Percentiles rank a stretch among this genome's conserved stretches.
Evolutionary conservation across 2,113 vertebrate genomes (phyloP).

Genomic region (Perognathus longimembris): DNA sequence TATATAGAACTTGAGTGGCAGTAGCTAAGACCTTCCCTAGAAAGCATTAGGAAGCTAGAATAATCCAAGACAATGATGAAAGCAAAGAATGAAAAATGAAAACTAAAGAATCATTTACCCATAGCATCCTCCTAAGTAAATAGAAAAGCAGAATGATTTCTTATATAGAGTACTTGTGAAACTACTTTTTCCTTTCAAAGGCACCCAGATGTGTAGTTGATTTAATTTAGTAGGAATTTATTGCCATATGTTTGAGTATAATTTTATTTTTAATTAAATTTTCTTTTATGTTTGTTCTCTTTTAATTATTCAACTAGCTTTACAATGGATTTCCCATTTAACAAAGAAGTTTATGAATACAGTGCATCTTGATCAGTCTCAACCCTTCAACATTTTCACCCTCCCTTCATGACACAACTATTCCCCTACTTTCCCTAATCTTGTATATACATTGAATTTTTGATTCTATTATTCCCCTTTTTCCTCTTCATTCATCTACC

Average conservation of each 20-base stretch:
- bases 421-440: too few species aligned
- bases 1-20: not conserved
- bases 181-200: not conserved
- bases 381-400: too few species aligned
- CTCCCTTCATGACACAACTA: too few species aligned
- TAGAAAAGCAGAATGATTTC: not conserved
- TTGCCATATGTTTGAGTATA: slow-evolving; percentile 16
- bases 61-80: not conserved
- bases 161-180: not conserved
- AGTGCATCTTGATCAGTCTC: too few species aligned
- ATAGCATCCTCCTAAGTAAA: not conserved
- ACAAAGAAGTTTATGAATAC: too few species aligned
- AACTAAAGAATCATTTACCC: not conserved
- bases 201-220: not conserved
- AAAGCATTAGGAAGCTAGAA: not conserved
- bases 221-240: slow-evolving; percentile 50
- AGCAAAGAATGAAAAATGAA: slow-evolving; percentile 8
- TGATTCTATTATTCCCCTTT: too few species aligned
- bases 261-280: not conserved
- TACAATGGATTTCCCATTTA: too few species aligned
- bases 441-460: not conserved
- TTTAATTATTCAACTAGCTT: too few species aligned
- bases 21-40: not conserved
- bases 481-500: too few species aligned
- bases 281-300: too few species aligned